phyloP scores from a whole-genome alignment of 1,140 invertebrate genomes.

The Drosophila leontia region DNA sequence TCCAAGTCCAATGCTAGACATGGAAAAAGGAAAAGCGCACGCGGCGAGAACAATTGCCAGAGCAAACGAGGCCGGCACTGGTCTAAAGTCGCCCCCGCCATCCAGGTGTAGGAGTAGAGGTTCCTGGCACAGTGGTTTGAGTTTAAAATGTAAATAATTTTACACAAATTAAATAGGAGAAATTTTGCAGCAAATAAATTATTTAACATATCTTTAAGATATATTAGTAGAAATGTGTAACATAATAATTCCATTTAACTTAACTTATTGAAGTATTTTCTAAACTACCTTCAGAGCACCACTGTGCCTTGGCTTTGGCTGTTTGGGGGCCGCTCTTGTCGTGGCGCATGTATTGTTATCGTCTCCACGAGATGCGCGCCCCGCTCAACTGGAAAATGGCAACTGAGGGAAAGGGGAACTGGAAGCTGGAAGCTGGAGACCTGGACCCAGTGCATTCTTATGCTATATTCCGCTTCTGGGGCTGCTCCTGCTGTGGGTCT shows the following conservation, averaged over 20 bases:
- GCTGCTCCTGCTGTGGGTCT: constrained; percentile 32
- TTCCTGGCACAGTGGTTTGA: constrained; percentile 16
- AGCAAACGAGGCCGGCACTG: constrained; percentile 47
- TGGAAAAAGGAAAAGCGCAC: constrained; percentile 72
- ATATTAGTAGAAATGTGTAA: not conserved
- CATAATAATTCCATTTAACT: not conserved
- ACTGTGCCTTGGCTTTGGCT: constrained; percentile 18
- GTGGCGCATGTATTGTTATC: constrained; percentile 80
- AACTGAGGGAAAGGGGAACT: not conserved
- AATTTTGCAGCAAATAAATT: not conserved
- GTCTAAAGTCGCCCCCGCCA: constrained; percentile 45
- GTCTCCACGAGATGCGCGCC: constrained; percentile 50
- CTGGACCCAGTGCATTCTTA: constrained; percentile 52
- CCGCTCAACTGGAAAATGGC: constrained; percentile 32
- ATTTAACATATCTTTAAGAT: not conserved
- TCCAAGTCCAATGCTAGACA: constrained; percentile 61
- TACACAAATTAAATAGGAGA: not conserved
- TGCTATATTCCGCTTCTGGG: constrained; percentile 59
- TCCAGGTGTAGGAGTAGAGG: constrained; percentile 1
- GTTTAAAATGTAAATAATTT: not conserved
- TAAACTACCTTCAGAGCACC: not conserved
- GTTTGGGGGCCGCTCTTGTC: constrained; percentile 37
- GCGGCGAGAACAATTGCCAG: constrained; percentile 80
- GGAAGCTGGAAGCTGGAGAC: constrained; percentile 1
- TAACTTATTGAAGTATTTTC: accelerated